Base-by-base conservation (phyloP, 1,140 invertebrate genomes). In the Berghia stephanieae region DNA sequence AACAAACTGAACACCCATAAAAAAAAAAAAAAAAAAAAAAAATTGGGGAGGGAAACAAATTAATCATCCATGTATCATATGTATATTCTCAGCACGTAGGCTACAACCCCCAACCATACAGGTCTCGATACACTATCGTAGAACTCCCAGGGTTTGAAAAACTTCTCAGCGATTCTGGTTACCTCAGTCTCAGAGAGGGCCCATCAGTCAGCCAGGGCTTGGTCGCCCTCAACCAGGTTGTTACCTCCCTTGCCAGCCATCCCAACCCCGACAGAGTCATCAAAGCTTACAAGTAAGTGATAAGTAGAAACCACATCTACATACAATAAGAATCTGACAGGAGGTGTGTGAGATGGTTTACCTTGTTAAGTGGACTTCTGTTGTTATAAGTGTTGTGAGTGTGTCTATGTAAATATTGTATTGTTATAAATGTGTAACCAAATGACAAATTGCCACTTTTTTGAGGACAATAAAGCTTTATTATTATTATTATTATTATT, bases 111-210 rank as follows among this genome's bases (percentile, higher is more conserved):
- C 42, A 70, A n/a, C 84, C 85, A n/a, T 84, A 83, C 73, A 84
- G 83, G 40, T 87, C 87, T 21, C 78, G 84, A 6, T 87, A 87
- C 72, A 86, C 87, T 0, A 73, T 89, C 18, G 84, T 87, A 40
- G 83, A 87, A 68, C 40, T 87, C 52, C 87, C 87, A n/a, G 86
- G 86, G 31, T 55, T 85, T 40, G 87, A 89, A 77, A 86, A 86
- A 66, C 78, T 88, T 3, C 75, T 75, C 0, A 81, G 83, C 42
- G 75, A 83, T 72, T 78, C 83, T 0, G 75, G 77, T 16, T 60
- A 83, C 5, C 27, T 85, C 1, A 71, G 83, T 34, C 82, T 83
- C 16, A 74, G 83, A 69, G 85, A 87, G 75, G 83, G 84, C 13
- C 78, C 83, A 36, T 75, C 70, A 38, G 77, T 86, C 24, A 87